A percentile compares a stretch with the other conserved stretches of the same genome.
Conservation (phyloP, 2,113 vertebrate species). For the Campylorhamphus procurvoides region DNA sequence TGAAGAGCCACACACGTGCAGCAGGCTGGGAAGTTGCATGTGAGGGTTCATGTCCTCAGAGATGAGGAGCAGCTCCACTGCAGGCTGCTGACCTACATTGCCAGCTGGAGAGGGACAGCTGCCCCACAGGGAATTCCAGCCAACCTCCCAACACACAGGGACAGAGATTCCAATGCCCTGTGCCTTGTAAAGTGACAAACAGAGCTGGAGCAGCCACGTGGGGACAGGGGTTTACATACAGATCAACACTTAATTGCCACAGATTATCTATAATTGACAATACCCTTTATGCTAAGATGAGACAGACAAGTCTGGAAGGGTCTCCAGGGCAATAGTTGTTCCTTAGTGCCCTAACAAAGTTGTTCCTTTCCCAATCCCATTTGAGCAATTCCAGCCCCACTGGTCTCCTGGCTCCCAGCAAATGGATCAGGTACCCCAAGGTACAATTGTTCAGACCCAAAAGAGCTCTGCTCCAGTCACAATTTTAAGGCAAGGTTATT, state of each 20-base stretch:
- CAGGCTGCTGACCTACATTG: not conserved
- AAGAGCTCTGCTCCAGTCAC: not conserved
- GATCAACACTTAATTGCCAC: not conserved
- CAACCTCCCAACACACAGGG: not conserved
- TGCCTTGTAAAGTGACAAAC: not conserved
- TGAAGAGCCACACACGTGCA: not conserved
- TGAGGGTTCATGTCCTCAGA: not conserved
- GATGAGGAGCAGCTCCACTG: rapidly evolving
- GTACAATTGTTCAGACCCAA: not conserved
- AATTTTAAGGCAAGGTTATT: not conserved
- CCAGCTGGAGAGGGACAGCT: not conserved
- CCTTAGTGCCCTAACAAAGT: not conserved
- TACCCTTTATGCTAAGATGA: not conserved
- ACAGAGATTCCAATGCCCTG: not conserved
- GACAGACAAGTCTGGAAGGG: not conserved
- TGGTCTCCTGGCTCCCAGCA: not conserved
- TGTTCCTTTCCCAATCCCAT: not conserved
- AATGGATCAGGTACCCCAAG: not conserved
- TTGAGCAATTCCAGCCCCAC: not conserved
- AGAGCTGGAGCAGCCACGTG: not conserved
- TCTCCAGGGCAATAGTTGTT: not conserved
- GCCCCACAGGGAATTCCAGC: not conserved
- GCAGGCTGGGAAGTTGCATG: not conserved
- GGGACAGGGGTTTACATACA: not conserved
- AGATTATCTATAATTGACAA: not conserved